Percentiles rank a stretch among this genome's conserved stretches.
phyloP scores from a whole-genome alignment of 2,888 invertebrate species.

The Torymus auratus region DNA sequence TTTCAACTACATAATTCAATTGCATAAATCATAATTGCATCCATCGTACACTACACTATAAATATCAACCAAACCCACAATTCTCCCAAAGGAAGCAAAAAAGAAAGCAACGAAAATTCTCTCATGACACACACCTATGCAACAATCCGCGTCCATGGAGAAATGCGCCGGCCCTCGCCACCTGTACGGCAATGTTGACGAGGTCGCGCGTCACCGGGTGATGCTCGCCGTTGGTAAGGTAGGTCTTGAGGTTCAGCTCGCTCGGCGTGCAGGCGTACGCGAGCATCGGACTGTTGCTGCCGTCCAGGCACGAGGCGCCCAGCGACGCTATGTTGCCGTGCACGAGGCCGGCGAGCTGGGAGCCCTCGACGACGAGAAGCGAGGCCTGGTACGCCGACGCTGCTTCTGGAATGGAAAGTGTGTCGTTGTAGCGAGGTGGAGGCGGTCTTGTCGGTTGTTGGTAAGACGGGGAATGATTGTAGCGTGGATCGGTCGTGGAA shows the following conservation, averaged over 20 bases:
- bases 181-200: slow-evolving; percentile 90
- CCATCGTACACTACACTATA: too few relatives aligned
- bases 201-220: slow-evolving; percentile 85
- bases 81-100: too few relatives aligned
- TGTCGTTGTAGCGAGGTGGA: too few relatives aligned
- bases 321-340: slow-evolving; percentile 86
- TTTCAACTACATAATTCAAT: too few relatives aligned
- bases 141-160: slow-evolving; percentile 91
- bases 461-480: too few relatives aligned
- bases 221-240: slow-evolving; percentile 75
- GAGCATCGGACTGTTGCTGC: slow-evolving; percentile 80
- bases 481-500: too few relatives aligned
- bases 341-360: slow-evolving; percentile 84
- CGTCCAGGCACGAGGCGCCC: slow-evolving; percentile 82
- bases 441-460: background rate
- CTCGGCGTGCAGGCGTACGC: slow-evolving; percentile 82
- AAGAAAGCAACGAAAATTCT: too few relatives aligned
- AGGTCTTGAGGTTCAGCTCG: slow-evolving; percentile 73
- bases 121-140: slow-evolving; percentile 79
- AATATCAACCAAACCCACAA: too few relatives aligned
- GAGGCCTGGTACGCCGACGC: slow-evolving; percentile 86
- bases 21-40: too few relatives aligned
- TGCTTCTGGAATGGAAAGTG: slow-evolving; percentile 78
- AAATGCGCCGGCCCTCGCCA: slow-evolving; percentile 90
- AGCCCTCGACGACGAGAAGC: slow-evolving; percentile 84